Evolutionary conservation across 2,888 invertebrate genomes (phyloP).

Genomic region (Callimorpha dominula): DNA sequence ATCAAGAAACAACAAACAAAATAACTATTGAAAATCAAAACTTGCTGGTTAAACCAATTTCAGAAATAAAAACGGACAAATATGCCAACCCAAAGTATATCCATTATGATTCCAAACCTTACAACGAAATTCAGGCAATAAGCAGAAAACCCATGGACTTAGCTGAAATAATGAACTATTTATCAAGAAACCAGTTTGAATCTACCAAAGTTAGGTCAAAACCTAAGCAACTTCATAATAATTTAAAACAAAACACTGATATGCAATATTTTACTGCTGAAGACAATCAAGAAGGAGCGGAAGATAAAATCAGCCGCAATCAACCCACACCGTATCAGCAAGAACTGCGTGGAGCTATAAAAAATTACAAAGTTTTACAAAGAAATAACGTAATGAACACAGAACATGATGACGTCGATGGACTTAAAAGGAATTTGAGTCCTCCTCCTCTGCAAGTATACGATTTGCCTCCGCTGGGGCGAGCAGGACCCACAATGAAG

Average conservation of each 20-base stretch:
- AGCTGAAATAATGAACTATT: constrained; percentile 72
- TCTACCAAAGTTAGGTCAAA: constrained; percentile 72
- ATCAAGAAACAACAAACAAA: constrained; percentile 48
- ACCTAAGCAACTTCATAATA: constrained; percentile 54
- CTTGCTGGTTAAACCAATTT: constrained; percentile 47
- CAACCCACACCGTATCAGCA: constrained; percentile 62
- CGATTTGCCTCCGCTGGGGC: constrained; percentile 76
- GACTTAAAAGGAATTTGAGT: constrained; percentile 61
- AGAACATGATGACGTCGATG: constrained; percentile 58
- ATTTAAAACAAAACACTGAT: constrained; percentile 60
- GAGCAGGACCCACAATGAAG: constrained; percentile 80
- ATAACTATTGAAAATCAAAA: constrained; percentile 47
- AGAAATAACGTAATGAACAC: constrained; percentile 65
- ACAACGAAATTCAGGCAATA: constrained; percentile 62
- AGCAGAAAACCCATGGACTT: constrained; percentile 71
- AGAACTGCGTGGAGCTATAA: constrained; percentile 75
- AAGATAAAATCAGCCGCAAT: constrained; percentile 53
- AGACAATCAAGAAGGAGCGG: constrained; percentile 43
- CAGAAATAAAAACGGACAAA: constrained; percentile 64
- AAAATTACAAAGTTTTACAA: constrained; percentile 81
- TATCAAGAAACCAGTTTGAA: constrained; percentile 78
- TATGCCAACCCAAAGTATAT: constrained; percentile 64
- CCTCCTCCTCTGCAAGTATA: constrained; percentile 67
- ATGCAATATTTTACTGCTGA: constrained; percentile 56
- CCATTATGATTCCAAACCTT: constrained; percentile 60